Percentiles rank a stretch among this genome's conserved stretches.
These are phyloP conservation scores for Melieria picta DNA, from an alignment of 2,888 invertebrate species.

Conservation along the genomic window DNA sequence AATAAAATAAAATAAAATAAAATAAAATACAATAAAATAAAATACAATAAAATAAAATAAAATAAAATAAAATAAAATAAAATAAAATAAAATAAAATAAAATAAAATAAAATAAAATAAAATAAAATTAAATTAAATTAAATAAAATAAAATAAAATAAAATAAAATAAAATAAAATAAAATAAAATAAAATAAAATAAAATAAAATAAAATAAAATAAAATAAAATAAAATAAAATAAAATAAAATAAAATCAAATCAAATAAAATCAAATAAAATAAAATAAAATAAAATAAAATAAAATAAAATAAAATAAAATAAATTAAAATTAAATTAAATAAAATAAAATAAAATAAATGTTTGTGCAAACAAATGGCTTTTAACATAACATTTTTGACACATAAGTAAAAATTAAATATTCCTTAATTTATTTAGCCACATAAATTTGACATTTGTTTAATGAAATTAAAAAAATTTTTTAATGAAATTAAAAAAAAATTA, in stretches of 20 bases:
- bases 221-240: constrained; percentile 5
- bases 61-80: not conserved
- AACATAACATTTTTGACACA: not conserved
- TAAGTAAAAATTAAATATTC: not conserved
- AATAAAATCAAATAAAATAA: constrained; percentile 5
- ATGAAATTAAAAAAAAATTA: not conserved
- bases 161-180: constrained; percentile 7
- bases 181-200: constrained; percentile 7
- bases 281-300: constrained; percentile 10
- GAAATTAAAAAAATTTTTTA: not conserved
- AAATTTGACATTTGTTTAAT: not conserved
- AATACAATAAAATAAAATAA: not conserved
- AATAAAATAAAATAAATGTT: constrained; percentile 4
- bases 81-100: not conserved
- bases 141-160: constrained; percentile 7
- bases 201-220: constrained; percentile 7
- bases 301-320: constrained; percentile 4
- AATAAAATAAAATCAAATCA: not conserved
- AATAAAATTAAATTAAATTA: not conserved
- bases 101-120: not conserved
- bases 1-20: not conserved
- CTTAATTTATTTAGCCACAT: not conserved
- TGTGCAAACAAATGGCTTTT: too few species aligned
- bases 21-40: not conserved
- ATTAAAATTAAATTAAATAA: not conserved